Evolutionary conservation across 2,113 vertebrate species (phyloP).

Genomic region (Hippolais icterina): DNA sequence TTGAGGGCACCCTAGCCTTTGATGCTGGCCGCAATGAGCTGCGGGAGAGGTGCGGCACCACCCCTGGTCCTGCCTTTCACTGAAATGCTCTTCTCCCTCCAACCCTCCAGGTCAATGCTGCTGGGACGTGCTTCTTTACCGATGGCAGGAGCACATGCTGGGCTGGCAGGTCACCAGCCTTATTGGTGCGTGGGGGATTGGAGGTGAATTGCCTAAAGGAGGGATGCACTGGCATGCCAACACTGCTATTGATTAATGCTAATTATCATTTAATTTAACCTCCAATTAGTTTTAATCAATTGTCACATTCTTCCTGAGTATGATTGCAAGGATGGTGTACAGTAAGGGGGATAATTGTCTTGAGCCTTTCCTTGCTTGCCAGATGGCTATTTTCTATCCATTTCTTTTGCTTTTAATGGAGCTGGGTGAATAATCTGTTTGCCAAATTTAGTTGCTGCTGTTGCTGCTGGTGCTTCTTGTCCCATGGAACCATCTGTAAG

Average conservation of each 20-base stretch:
- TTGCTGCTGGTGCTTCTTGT: neutral
- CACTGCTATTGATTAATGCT: conserved; percentile 68
- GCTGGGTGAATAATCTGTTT: conserved; percentile 40
- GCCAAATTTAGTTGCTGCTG: neutral
- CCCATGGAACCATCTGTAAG: neutral
- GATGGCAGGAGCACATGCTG: conserved; percentile 31
- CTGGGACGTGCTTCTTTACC: conserved; percentile 30
- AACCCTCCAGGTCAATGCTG: conserved; percentile 11
- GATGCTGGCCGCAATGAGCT: conserved; percentile 54
- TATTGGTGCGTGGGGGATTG: conserved; percentile 59
- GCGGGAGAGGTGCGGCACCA: conserved; percentile 23
- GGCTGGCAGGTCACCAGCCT: conserved; percentile 45
- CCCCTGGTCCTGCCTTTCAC: conserved; percentile 14
- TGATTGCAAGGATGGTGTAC: neutral
- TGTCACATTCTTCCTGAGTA: conserved; percentile 46
- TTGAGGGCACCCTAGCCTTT: conserved; percentile 66
- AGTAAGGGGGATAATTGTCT: conserved; percentile 31
- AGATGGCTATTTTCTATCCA: conserved; percentile 14
- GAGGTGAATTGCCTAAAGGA: conserved; percentile 61
- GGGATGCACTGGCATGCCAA: conserved; percentile 4
- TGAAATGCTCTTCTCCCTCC: conserved; percentile 17
- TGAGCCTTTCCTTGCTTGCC: conserved; percentile 31
- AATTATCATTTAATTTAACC: conserved; percentile 71
- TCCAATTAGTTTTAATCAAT: conserved; percentile 72
- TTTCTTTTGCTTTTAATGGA: conserved; percentile 35